These are phyloP conservation scores for Lucinisca nassula DNA, from an alignment of 2,888 invertebrate species.

Conservation along the genomic window DNA sequence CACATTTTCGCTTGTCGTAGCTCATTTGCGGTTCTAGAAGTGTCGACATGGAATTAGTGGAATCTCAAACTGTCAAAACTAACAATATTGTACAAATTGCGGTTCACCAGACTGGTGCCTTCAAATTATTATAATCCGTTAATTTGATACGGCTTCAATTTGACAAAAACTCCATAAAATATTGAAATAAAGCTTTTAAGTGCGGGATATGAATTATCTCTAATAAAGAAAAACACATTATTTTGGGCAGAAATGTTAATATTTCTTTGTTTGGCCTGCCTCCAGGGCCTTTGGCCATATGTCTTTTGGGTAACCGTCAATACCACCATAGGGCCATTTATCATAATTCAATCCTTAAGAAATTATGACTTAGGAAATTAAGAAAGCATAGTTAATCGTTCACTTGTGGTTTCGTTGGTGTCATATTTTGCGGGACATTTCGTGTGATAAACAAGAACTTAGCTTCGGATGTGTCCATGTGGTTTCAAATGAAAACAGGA, in stretches of 20 bases:
- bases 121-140: conserved; percentile 20
- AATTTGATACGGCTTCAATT: conserved; percentile 57
- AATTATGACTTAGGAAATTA: conserved; percentile 51
- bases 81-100: conserved; percentile 8
- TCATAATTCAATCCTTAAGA: conserved; percentile 49
- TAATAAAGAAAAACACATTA: conserved; percentile 62
- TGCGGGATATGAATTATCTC: conserved; percentile 59
- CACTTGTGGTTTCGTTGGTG: conserved; percentile 65
- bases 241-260: conserved; percentile 60
- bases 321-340: conserved; percentile 45
- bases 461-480: conserved; percentile 49
- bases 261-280: conserved; percentile 62
- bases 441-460: conserved; percentile 56
- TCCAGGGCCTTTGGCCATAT: conserved; percentile 65
- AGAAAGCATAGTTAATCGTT: conserved; percentile 59
- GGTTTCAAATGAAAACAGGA: conserved; percentile 57
- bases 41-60: background rate
- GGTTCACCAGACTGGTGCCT: background rate
- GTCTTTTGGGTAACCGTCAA: conserved; percentile 34
- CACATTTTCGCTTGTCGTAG: too few relatives aligned
- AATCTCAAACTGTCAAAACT: background rate
- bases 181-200: conserved; percentile 64
- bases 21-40: background rate
- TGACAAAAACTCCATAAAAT: conserved; percentile 51
- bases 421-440: conserved; percentile 49